Conservation (phyloP, 2,888 invertebrate genomes). For the Habroteleia sp. region DNA sequence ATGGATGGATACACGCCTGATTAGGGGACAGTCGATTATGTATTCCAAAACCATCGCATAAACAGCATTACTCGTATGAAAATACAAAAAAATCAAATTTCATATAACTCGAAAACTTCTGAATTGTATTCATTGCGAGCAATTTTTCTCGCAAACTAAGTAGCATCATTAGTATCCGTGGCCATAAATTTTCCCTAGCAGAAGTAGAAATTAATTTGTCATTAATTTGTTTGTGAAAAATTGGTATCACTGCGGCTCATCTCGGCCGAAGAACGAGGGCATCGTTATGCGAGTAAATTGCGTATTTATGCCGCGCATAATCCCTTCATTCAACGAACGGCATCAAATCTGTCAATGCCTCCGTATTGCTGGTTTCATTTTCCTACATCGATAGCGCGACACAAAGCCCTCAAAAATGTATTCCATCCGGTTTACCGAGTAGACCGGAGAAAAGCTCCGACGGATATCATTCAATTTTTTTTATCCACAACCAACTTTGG, state of each 20-base stretch:
- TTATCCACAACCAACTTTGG: conserved; percentile 57
- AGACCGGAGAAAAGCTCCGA: conserved; percentile 61
- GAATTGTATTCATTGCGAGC: not conserved
- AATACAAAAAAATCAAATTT: conserved; percentile 30
- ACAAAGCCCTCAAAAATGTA: conserved; percentile 75
- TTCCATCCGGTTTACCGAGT: conserved; percentile 67
- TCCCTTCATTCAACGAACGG: conserved; percentile 77
- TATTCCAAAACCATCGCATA: conserved; percentile 52
- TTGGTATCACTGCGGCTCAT: conserved; percentile 35
- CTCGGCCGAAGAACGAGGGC: conserved; percentile 21
- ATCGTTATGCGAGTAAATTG: conserved; percentile 71
- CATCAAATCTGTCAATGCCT: conserved; percentile 78
- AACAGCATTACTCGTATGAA: conserved; percentile 42
- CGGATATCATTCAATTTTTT: conserved; percentile 72
- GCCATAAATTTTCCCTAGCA: conserved; percentile 2
- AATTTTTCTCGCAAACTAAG: too few species aligned
- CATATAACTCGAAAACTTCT: not conserved
- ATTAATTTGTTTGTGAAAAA: conserved; percentile 47
- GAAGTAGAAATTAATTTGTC: conserved; percentile 29
- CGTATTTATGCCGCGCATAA: conserved; percentile 80
- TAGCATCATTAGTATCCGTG: not conserved
- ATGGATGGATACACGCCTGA: conserved; percentile 50
- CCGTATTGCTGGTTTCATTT: conserved; percentile 77
- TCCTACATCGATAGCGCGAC: conserved; percentile 75
- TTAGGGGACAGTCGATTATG: conserved; percentile 61